Base-by-base conservation (phyloP, 1,140 invertebrate species). In the Chionoecetes opilio region DNA sequence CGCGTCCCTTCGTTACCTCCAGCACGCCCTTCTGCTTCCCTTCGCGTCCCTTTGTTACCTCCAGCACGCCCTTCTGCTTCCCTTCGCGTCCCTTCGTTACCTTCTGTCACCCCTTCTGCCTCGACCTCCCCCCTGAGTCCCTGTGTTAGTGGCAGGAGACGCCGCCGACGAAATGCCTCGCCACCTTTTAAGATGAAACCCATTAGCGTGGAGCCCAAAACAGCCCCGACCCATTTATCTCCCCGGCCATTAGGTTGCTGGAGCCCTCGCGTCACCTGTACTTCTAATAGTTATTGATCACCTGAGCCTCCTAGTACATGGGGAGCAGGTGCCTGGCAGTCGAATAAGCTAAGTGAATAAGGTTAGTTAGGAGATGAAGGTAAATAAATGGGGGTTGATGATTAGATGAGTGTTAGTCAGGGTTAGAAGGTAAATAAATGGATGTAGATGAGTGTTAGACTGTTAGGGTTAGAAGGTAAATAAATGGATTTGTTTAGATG, bases 211-310 rank as follows among this genome's bases (percentile, higher is more conserved):
- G 35, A 31, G 17, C 88, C 41, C n/a, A 53, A 90, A 90, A 90
- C 32, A 90, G 88, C 88, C 41, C 34, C 26, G 38, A 38, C 88
- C 41, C 41, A 90, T 90, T 90, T 29, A 90, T 90, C 88, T 90
- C 88, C n/a, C 32, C 88, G 26, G n/a, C 88, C 88, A 53, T 90
- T 90, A 90, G 41, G 32, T 31, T 53, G 35, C 53, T 34, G 38
- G 26, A 26, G 5, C 26, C 38, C n/a, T 0, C 88, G 41, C 88
- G 26, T 90, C 88, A 90, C 41, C 41, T 31, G 26, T 11, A 21
- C 38, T 34, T 53, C 38, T 90, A 90, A 90, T 90, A 53, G 88
- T 90, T 90, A 90, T 90, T 90, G 41, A 90, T 90, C 35, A 37
- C n/a, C 88, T 53, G 17, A 14, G 3, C 21, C 41, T 46, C 38